Conservation (phyloP, 1,140 invertebrate species). For the Drosophila baimaii region DNA sequence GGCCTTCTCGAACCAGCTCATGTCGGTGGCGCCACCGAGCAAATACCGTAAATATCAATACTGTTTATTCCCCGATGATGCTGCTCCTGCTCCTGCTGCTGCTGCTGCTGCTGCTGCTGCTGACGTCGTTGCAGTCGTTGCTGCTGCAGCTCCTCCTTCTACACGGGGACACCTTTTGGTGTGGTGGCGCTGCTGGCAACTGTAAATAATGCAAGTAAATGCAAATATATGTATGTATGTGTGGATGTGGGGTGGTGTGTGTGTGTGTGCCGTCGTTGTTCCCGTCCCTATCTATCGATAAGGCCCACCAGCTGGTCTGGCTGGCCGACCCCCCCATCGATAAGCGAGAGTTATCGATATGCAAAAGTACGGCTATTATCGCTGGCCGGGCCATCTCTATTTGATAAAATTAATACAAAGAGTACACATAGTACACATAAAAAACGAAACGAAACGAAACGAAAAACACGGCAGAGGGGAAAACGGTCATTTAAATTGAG, state of each 20-base stretch:
- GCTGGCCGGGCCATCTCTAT: conserved; percentile 10
- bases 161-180: background rate
- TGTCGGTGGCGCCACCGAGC: conserved; percentile 9
- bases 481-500: conserved; percentile 67
- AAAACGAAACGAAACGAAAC: conserved; percentile 39
- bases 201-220: conserved; percentile 14
- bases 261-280: no score
- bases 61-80: conserved; percentile 3
- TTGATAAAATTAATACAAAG: conserved; percentile 23
- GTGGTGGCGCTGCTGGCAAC: background rate
- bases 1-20: conserved; percentile 78
- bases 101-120: conserved; percentile 5
- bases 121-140: conserved; percentile 30
- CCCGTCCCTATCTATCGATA: no score
- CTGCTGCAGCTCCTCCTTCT: background rate
- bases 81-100: conserved; percentile 6
- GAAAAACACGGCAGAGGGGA: conserved; percentile 63
- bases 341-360: no score
- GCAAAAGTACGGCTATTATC: background rate
- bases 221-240: background rate
- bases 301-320: background rate
- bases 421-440: conserved; percentile 23
- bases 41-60: conserved; percentile 28
- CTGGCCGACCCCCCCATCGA: no score
- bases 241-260: background rate